Base-by-base conservation (phyloP, 2,113 vertebrate genomes). In the Bubo bubo region DNA sequence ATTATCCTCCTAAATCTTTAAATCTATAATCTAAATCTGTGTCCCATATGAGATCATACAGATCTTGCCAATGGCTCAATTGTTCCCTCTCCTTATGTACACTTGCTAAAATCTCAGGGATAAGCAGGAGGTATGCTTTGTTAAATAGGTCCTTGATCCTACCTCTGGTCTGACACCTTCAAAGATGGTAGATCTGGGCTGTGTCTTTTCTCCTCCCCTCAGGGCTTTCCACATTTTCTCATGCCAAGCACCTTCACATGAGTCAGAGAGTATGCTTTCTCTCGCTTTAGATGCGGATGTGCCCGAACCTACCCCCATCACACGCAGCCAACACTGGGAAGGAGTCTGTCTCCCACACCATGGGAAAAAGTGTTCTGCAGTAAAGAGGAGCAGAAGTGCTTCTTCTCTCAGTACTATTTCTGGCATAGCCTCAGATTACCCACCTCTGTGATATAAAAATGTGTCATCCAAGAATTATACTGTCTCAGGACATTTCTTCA, bases 281-380 rank as follows among this genome's bases (percentile, higher is more conserved):
- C 43, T 62, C 30, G 41, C 35, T 64, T 58, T 50, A 59, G 39
- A 56, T 5, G 14, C 34, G 53, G 23, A 43, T n/a, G 12, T 66
- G 45, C 21, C 45, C 10, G 45, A 56, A 3, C 10, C 32, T 43
- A 53, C 8, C 3, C 34, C 21, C 27, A 24, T 53, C 24, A 50
- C 17, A 53, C 0, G 2, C 28, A 70, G 60, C 58, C 0, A 1
- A 4, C 3, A 2, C 34, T 12, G 21, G 26, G 34, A 89, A 74
- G 26, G 27, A 77, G 5, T 20, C 27, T 9, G 6, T 70, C 28
- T 77, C 20, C 41, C 12, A 82, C 7, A 12, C 6, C 14, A 68
- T 10, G 23, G 20, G 39, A 72, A 58, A 85, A 81, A 43, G 10
- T 2, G 4, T 34, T 85, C 56, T 90, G 52, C 26, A 26, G n/a